Conservation (phyloP, 2,797 vertebrate genomes). For the Girardinus metallicus region DNA sequence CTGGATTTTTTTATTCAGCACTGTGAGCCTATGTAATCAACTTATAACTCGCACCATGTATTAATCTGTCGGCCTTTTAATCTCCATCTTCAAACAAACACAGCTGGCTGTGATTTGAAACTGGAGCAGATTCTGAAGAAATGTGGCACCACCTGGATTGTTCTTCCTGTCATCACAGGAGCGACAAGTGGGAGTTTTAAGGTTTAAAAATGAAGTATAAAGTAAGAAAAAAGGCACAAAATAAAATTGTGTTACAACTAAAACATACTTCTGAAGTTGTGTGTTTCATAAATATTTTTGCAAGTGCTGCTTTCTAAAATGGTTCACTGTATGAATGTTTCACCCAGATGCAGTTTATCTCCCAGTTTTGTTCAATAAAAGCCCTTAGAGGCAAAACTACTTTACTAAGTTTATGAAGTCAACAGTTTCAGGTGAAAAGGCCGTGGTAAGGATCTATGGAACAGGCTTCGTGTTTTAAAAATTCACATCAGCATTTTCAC, state of each 20-base stretch:
- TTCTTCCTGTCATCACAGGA: constrained; percentile 5
- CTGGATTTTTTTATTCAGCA: constrained; percentile 10
- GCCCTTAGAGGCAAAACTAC: neutral
- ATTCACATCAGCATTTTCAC: constrained; percentile 20
- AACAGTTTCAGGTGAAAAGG: neutral
- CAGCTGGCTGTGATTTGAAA: neutral
- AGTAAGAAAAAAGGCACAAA: neutral
- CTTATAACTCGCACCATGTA: neutral
- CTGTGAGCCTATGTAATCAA: neutral
- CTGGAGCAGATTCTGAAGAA: neutral
- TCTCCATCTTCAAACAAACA: constrained; percentile 1
- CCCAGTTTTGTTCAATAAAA: neutral
- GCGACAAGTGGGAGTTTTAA: neutral
- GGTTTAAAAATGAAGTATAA: neutral
- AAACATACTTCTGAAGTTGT: neutral
- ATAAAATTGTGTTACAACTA: neutral
- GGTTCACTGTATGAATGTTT: neutral
- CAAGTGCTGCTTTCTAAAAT: neutral
- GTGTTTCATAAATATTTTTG: neutral
- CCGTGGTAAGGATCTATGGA: neutral
- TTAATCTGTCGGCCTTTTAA: neutral
- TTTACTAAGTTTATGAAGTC: neutral
- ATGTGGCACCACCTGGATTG: neutral
- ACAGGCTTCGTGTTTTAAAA: neutral
- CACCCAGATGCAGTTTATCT: neutral